Conservation (phyloP, 2,888 invertebrate species). For the Mamestra brassicae region DNA sequence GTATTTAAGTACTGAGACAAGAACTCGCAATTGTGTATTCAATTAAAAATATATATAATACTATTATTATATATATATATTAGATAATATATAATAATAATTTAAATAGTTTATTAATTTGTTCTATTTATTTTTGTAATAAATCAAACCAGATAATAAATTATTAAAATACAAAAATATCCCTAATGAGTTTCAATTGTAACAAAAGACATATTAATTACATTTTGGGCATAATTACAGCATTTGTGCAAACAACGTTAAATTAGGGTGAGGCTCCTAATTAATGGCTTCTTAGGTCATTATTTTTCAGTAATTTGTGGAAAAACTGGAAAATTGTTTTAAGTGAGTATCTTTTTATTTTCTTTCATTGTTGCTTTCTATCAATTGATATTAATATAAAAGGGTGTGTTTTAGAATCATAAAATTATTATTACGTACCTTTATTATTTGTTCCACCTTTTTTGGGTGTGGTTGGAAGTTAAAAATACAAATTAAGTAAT, state of each 20-base stretch:
- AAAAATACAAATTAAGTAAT: too few species aligned
- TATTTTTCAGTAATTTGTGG: conserved; percentile 23
- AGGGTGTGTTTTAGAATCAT: background rate
- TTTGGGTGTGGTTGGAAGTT: too few species aligned
- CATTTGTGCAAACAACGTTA: conserved; percentile 47
- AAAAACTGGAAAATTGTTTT: conserved; percentile 19
- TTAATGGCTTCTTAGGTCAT: conserved; percentile 29
- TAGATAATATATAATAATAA: too few species aligned
- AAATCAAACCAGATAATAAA: conserved; percentile 12
- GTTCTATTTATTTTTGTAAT: too few species aligned
- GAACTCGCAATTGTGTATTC: too few species aligned
- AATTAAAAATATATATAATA: too few species aligned
- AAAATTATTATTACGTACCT: too few species aligned
- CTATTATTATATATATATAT: too few species aligned
- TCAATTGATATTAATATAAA: background rate
- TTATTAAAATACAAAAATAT: background rate
- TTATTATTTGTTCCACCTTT: too few species aligned
- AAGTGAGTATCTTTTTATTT: background rate
- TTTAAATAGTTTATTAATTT: too few species aligned
- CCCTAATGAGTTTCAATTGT: conserved; percentile 31
- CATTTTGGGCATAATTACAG: conserved; percentile 43
- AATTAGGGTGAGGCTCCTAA: conserved; percentile 35
- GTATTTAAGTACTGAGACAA: too few species aligned
- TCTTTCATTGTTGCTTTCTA: background rate
- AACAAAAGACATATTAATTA: conserved; percentile 54